Conservation (phyloP, 2,797 vertebrate genomes). For the Urophycis tenuis region DNA sequence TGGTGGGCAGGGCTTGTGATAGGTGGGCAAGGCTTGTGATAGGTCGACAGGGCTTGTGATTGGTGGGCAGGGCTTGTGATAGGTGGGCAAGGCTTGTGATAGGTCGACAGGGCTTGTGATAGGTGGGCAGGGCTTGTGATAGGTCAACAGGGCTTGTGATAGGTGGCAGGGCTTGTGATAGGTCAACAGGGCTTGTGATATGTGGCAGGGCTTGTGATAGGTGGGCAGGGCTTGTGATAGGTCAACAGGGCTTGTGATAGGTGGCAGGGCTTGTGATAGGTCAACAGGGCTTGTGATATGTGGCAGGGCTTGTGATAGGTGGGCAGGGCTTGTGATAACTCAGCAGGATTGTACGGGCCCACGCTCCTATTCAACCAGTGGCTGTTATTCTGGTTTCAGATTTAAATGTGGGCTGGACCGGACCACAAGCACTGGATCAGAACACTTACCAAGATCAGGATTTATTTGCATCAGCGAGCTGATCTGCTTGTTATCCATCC, state of each 20-base stretch:
- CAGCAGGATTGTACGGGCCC: no score
- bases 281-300: no score
- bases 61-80: no score
- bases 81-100: conserved; percentile 43
- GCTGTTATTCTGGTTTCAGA: neutral
- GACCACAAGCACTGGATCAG: neutral
- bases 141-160: no score
- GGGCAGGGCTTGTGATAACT: conserved; percentile 39
- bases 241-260: no score
- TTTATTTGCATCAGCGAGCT: neutral
- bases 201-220: no score
- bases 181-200: no score
- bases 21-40: conserved; percentile 43
- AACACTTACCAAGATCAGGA: neutral
- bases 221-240: conserved; percentile 41
- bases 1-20: no score
- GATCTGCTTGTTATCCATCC: neutral
- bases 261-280: conserved; percentile 42
- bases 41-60: no score
- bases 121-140: conserved; percentile 45
- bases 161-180: conserved; percentile 46
- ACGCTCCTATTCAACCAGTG: conserved; percentile 38
- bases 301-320: conserved; percentile 48
- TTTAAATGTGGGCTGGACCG: neutral
- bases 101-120: no score